A percentile compares a stretch with the other conserved stretches of the same genome.
Conservation (phyloP, 1,140 invertebrate species). For the Carcinoscorpius rotundicauda region DNA sequence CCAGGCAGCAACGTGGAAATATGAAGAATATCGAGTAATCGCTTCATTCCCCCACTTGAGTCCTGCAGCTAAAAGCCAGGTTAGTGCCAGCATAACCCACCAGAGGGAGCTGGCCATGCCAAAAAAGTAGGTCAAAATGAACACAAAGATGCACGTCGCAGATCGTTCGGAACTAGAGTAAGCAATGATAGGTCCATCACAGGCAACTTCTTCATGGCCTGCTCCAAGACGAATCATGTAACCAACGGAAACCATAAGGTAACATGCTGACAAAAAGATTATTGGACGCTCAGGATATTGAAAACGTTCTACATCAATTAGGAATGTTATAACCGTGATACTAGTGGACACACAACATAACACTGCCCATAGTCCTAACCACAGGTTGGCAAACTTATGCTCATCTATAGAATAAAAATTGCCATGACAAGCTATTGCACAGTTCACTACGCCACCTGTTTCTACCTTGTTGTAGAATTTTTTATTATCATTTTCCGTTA, state of each 20-base stretch:
- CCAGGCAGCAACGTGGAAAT: slow-evolving; percentile 88
- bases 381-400: slow-evolving; percentile 70
- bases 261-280: slow-evolving; percentile 87
- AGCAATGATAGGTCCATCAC: slow-evolving; percentile 51
- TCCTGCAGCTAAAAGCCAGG: slow-evolving; percentile 87
- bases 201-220: slow-evolving; percentile 78
- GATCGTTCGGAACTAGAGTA: slow-evolving; percentile 49
- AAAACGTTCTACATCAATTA: slow-evolving; percentile 74
- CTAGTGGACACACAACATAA: slow-evolving; percentile 40
- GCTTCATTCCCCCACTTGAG: slow-evolving; percentile 93
- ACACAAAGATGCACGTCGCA: slow-evolving; percentile 68
- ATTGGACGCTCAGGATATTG: slow-evolving; percentile 82
- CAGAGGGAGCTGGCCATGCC: slow-evolving; percentile 88
- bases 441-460: slow-evolving; percentile 61
- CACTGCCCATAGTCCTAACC: slow-evolving; percentile 41
- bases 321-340: slow-evolving; percentile 60
- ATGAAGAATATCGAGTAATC: slow-evolving; percentile 84
- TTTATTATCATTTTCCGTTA: slow-evolving; percentile 42
- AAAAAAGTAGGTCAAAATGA: slow-evolving; percentile 82
- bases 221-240: slow-evolving; percentile 72
- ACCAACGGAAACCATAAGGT: slow-evolving; percentile 83
- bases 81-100: slow-evolving; percentile 88
- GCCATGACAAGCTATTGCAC: slow-evolving; percentile 81
- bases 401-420: slow-evolving; percentile 75
- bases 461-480: slow-evolving; percentile 47